Percentiles rank a stretch among this genome's conserved stretches.
These are phyloP conservation scores for Eremobia ochroleuca DNA, from an alignment of 2,888 invertebrate species.

Conservation along the genomic window DNA sequence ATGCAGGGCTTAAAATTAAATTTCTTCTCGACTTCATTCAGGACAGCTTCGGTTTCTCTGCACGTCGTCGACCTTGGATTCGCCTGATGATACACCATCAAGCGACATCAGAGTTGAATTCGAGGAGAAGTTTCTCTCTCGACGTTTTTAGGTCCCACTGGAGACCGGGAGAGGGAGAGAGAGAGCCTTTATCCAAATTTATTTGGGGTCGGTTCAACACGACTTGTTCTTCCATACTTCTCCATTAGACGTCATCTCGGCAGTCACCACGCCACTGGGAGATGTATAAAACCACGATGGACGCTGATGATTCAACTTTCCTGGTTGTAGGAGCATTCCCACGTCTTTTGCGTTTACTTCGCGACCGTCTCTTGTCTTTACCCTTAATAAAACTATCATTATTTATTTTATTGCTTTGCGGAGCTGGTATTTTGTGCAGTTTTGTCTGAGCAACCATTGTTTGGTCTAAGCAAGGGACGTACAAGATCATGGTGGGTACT, in stretches of 20 bases:
- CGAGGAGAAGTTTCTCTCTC: neutral
- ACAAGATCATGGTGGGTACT: neutral
- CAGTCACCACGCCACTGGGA: neutral
- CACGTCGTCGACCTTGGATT: neutral
- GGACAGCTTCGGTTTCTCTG: neutral
- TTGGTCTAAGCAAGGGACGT: neutral
- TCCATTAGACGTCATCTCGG: neutral
- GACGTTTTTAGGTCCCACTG: neutral
- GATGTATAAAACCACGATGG: neutral
- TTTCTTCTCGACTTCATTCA: neutral
- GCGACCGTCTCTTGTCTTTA: neutral
- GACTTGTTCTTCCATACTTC: neutral
- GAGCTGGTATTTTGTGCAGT: neutral
- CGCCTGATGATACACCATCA: neutral
- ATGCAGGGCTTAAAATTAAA: neutral
- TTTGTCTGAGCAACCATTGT: neutral
- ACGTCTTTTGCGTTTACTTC: neutral
- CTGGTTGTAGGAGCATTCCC: neutral
- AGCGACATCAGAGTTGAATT: neutral
- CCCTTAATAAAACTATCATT: neutral
- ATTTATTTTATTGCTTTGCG: neutral
- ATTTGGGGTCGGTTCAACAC: neutral
- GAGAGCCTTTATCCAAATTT: too few species aligned
- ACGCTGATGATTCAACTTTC: neutral
- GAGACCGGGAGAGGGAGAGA: too few species aligned